phyloP scores from a whole-genome alignment of 1,140 invertebrate genomes.

The Apis florea region DNA sequence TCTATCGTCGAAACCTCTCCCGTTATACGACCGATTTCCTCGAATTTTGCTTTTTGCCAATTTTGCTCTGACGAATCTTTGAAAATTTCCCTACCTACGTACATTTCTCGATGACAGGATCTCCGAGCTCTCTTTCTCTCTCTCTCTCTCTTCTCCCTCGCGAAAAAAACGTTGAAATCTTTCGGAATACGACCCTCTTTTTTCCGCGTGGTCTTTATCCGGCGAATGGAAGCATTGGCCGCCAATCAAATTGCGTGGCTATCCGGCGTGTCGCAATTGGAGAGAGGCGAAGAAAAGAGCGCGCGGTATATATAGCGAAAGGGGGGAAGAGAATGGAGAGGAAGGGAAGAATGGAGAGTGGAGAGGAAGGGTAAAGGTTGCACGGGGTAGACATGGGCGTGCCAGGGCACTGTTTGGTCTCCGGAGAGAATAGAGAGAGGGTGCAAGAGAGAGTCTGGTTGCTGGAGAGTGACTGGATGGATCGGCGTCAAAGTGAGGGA shows the following conservation, averaged over 20 bases:
- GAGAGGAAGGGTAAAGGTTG: conserved; percentile 24
- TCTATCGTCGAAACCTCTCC: background rate
- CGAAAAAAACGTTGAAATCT: background rate
- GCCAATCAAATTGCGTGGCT: conserved; percentile 61
- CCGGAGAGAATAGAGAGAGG: conserved; percentile 48
- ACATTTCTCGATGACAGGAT: background rate
- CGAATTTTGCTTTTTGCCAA: background rate
- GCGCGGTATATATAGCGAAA: too few species aligned
- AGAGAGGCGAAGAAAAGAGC: conserved; percentile 10
- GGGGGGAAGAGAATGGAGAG: background rate
- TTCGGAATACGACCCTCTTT: conserved; percentile 15
- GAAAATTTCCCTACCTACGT: background rate
- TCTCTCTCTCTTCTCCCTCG: background rate
- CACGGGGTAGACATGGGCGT: conserved; percentile 50
- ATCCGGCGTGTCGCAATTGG: conserved; percentile 43
- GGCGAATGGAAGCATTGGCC: conserved; percentile 51
- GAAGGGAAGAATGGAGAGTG: background rate
- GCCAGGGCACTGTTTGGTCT: conserved; percentile 57
- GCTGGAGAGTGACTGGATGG: conserved; percentile 49
- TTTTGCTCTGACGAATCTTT: background rate
- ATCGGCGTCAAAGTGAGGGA: conserved; percentile 70
- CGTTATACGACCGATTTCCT: background rate
- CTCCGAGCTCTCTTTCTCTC: background rate
- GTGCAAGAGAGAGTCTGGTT: conserved; percentile 39
- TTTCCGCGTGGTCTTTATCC: conserved; percentile 38